phyloP scores from a whole-genome alignment of 2,797 vertebrate species.

The Anas capensis region DNA sequence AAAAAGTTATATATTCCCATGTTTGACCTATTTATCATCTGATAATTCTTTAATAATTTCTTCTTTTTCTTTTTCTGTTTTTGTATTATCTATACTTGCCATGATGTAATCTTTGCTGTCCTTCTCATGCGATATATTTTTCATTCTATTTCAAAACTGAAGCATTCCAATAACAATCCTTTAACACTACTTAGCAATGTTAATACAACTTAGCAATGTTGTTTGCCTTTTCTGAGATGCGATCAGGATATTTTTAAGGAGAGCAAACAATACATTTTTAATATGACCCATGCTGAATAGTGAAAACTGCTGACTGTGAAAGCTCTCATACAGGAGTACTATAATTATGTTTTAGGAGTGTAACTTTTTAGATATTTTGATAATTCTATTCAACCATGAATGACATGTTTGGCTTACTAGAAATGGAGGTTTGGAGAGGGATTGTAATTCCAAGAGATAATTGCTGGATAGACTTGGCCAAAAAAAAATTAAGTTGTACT shows the following conservation, averaged over 20 bases:
- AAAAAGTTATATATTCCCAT: not conserved
- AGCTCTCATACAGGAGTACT: not conserved
- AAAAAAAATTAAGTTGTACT: constrained; percentile 14
- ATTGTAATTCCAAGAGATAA: not conserved
- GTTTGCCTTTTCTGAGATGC: not conserved
- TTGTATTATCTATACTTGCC: not conserved
- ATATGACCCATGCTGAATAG: not conserved
- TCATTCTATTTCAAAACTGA: not conserved
- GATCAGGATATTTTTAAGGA: not conserved
- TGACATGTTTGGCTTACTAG: not conserved
- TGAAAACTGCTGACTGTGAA: constrained; percentile 15
- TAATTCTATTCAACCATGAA: not conserved
- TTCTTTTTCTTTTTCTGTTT: not conserved
- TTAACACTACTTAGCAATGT: not conserved
- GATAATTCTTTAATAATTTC: not conserved
- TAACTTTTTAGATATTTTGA: not conserved
- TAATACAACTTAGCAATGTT: not conserved
- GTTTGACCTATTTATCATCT: not conserved
- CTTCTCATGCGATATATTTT: not conserved
- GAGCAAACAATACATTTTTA: not conserved
- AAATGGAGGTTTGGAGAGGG: not conserved
- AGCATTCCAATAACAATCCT: not conserved
- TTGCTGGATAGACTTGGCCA: not conserved
- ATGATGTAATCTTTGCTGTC: not conserved
- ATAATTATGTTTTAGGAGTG: not conserved